Conservation (phyloP, 1,140 invertebrate genomes). For the Rhyacophila brunnea region DNA sequence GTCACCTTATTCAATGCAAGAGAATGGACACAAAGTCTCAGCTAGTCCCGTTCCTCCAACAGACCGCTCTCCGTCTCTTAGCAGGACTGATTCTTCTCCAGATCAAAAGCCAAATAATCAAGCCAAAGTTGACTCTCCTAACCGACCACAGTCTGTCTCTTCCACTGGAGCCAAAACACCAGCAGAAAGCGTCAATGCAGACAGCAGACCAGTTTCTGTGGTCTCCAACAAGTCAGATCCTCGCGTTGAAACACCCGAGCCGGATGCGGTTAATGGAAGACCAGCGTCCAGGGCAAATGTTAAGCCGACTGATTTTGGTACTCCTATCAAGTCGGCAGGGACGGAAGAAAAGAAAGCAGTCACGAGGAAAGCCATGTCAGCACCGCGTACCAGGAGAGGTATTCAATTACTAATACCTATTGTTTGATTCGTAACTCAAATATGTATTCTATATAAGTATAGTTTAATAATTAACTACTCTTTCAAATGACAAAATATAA, state of each 20-base stretch:
- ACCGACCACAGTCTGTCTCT: slow-evolving; percentile 23
- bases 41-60: slow-evolving; percentile 39
- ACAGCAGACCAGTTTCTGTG: slow-evolving; percentile 21
- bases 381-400: slow-evolving; percentile 25
- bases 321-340: slow-evolving; percentile 34
- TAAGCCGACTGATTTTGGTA: slow-evolving; percentile 31
- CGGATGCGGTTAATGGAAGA: slow-evolving; percentile 38
- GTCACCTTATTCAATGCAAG: slow-evolving; percentile 19
- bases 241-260: slow-evolving; percentile 23
- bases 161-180: slow-evolving; percentile 30
- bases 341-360: slow-evolving; percentile 37
- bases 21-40: slow-evolving; percentile 19
- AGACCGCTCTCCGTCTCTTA: slow-evolving; percentile 53
- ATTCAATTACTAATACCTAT: slow-evolving; percentile 6
- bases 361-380: slow-evolving; percentile 32
- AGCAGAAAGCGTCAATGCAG: slow-evolving; percentile 3
- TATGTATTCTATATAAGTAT: background rate
- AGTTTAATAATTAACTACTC: background rate
- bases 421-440: background rate
- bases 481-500: background rate
- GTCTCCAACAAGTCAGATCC: slow-evolving; percentile 21
- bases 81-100: slow-evolving; percentile 51
- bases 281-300: slow-evolving; percentile 24
- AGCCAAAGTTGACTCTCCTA: slow-evolving; percentile 17
- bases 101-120: slow-evolving; percentile 36